phyloP scores from a whole-genome alignment of 2,888 invertebrate species.

The Rambutsinella grinnellia region DNA sequence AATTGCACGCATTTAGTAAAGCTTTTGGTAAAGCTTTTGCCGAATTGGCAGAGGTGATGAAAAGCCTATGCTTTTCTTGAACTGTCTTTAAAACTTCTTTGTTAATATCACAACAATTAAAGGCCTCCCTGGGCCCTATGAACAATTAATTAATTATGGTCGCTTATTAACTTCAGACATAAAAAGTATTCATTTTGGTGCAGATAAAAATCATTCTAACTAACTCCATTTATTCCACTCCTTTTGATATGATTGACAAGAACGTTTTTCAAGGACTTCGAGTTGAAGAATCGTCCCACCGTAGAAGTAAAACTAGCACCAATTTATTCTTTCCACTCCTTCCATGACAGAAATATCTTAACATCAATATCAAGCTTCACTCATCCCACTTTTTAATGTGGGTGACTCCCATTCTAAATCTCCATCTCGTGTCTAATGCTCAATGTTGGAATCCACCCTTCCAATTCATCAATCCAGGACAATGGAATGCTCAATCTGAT shows the following conservation, averaged over 20 bases:
- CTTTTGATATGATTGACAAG: neutral
- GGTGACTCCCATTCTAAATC: constrained; percentile 33
- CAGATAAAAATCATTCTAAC: too few species aligned
- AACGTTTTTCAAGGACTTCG: neutral
- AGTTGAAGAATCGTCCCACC: neutral
- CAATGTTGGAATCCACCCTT: neutral
- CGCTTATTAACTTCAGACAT: neutral
- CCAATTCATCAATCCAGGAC: neutral
- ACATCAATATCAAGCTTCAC: constrained; percentile 36
- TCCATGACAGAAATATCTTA: too few species aligned
- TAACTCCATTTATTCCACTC: too few species aligned
- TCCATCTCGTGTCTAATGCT: constrained; percentile 18
- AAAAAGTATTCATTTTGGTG: too few species aligned
- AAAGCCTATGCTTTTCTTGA: constrained; percentile 28
- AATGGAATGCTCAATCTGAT: too few species aligned
- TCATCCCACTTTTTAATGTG: constrained; percentile 14
- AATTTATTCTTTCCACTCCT: too few species aligned
- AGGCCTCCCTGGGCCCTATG: constrained; percentile 43
- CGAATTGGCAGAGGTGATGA: neutral
- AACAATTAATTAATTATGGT: constrained; percentile 52
- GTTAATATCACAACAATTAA: constrained; percentile 41
- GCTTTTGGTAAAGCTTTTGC: neutral
- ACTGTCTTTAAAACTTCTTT: constrained; percentile 29
- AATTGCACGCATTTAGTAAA: too few species aligned
- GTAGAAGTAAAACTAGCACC: neutral